Base-by-base conservation (phyloP, 2,888 invertebrate species). In the Cryptocephalus primarius region DNA sequence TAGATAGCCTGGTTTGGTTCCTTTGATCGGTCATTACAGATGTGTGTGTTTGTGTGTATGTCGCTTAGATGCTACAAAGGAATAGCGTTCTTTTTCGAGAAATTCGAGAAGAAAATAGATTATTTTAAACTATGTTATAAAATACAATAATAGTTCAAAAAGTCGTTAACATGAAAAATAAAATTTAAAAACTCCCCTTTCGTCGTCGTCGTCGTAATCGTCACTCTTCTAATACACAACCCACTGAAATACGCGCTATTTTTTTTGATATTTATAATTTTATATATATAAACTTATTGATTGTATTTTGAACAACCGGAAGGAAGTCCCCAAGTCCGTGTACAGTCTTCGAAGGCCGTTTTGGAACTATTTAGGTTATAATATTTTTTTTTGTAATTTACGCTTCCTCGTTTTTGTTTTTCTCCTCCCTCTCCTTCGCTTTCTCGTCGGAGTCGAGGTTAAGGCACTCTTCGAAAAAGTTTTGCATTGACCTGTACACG, bases 401-500 rank as follows among this genome's bases (percentile, higher is more conserved):
- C 22, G 64, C 60, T 53, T 61, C 60, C 45, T 59, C 58, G n/a
- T 49, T 41, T 14, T 47, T 55, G 46, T 50, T 51, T 41, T 51
- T 52, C 38, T 52, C 53, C 48, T 59, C 59, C 48, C 54, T 56
- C 47, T 61, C 61, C 47, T 55, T 57, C 44, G 52, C 76, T 68
- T 78, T 80, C 56, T 83, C 82, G 66, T 83, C 83, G 49, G 85
- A 82, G 74, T 89, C 89, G 71, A 90, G 78, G 70, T 85, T 85
- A 74, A 89, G 85, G 79, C 90, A 90, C 77, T 89, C 85, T 69
- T 85, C 80, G 70, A 93, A 82, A 75, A 84, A 93, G 73, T 90
- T 85, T 74, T 92, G 92, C 89, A 93, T 90, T 60, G 90, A 90
- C 64, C 85, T 80, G 73, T 92, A 92, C 58, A 91, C 84, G 74